These are phyloP conservation scores for Lycodopsis pacificus DNA, from an alignment of 2,797 vertebrate genomes.

Conservation along the genomic window DNA sequence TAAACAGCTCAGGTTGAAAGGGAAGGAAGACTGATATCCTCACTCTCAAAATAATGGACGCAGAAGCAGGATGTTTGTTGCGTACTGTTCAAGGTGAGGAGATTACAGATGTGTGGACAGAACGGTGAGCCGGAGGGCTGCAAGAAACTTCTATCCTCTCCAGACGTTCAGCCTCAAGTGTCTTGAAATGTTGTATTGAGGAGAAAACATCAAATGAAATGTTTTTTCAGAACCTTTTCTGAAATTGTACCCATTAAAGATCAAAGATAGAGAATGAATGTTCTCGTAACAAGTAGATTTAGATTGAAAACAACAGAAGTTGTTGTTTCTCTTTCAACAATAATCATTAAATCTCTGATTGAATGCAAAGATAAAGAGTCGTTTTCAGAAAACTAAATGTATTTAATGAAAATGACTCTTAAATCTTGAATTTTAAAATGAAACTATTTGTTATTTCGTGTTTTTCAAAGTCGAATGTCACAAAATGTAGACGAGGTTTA, in stretches of 20 bases:
- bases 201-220: too few relatives aligned
- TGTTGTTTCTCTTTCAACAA: neutral
- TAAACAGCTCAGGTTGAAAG: conserved; percentile 56
- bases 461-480: neutral
- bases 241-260: neutral
- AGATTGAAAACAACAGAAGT: neutral
- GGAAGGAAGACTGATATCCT: conserved; percentile 83
- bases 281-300: neutral
- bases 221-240: too few relatives aligned
- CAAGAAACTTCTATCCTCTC: neutral
- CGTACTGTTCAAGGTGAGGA: conserved; percentile 35
- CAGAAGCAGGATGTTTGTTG: conserved; percentile 83
- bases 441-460: neutral
- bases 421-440: neutral
- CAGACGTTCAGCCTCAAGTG: neutral
- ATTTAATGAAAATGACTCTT: neutral
- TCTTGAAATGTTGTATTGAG: neutral
- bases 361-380: neutral
- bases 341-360: neutral
- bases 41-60: conserved; percentile 67
- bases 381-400: neutral
- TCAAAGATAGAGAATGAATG: neutral
- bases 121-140: conserved; percentile 7
- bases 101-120: conserved; percentile 47
- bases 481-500: conserved; percentile 16